Evolutionary conservation across 2,888 invertebrate genomes (phyloP).

Genomic region (Nasonovia ribisnigri): DNA sequence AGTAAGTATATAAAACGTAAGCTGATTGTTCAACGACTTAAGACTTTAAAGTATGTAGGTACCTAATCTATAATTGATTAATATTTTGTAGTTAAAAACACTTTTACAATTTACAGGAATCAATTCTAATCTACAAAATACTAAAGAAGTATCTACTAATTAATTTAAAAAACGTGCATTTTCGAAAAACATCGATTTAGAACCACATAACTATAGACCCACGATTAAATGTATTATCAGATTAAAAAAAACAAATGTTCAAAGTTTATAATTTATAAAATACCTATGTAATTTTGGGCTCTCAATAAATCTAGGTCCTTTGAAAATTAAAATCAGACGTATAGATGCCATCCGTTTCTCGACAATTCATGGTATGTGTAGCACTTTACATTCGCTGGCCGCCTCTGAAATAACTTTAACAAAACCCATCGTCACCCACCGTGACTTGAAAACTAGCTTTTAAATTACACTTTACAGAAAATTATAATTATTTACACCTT

Average conservation of each 20-base stretch:
- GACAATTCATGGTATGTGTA: background rate
- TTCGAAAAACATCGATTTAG: slow-evolving; percentile 16
- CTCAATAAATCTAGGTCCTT: background rate
- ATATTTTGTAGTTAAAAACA: background rate
- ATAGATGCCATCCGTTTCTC: background rate
- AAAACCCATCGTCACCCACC: background rate
- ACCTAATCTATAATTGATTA: background rate
- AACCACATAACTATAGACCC: background rate
- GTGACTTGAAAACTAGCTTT: background rate
- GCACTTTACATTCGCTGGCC: background rate
- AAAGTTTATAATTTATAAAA: background rate
- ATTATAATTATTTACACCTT: background rate
- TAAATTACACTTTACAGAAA: background rate
- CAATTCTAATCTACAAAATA: background rate
- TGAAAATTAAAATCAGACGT: background rate
- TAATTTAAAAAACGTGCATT: background rate
- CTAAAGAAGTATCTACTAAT: background rate
- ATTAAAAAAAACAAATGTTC: background rate
- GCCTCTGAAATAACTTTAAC: background rate
- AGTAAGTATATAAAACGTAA: background rate
- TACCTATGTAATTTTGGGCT: background rate
- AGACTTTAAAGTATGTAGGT: background rate
- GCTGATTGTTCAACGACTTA: background rate
- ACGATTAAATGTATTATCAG: background rate
- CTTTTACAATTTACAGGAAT: background rate